These are phyloP conservation scores for Pristionchus mayeri DNA, from an alignment of 2,888 invertebrate species.

Conservation along the genomic window DNA sequence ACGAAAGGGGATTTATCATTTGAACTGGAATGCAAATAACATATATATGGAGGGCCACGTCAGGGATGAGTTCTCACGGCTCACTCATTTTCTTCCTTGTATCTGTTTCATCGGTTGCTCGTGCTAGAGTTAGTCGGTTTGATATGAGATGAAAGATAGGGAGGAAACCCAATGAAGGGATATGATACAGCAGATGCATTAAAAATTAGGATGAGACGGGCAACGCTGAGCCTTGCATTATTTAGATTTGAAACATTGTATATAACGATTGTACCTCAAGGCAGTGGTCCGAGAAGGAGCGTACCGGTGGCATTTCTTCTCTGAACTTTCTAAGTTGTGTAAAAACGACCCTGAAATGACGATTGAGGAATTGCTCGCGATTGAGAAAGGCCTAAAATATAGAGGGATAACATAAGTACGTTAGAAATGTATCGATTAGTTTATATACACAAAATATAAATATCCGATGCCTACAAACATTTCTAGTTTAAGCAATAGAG, in stretches of 20 bases:
- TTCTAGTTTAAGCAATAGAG: neutral
- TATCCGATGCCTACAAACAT: neutral
- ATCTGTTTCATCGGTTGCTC: too few relatives aligned
- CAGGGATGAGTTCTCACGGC: too few relatives aligned
- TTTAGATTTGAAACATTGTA: neutral
- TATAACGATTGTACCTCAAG: neutral
- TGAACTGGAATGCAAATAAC: neutral
- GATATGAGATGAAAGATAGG: neutral
- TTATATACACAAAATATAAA: too few relatives aligned
- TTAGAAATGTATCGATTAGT: too few relatives aligned
- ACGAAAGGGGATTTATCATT: too few relatives aligned
- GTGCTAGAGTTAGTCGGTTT: neutral
- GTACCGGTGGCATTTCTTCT: neutral
- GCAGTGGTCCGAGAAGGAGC: conserved; percentile 13
- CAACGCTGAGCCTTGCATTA: neutral
- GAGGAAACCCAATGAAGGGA: conserved; percentile 22
- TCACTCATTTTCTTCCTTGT: too few relatives aligned
- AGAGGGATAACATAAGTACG: too few relatives aligned
- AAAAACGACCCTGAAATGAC: conserved; percentile 24
- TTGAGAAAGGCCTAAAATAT: too few relatives aligned
- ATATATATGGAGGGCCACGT: neutral
- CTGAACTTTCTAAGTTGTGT: neutral
- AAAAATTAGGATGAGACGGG: neutral
- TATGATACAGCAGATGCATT: conserved; percentile 15
- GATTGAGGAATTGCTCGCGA: neutral